Evolutionary conservation across 2,888 invertebrate species (phyloP).

Genomic region (Epistrophe eligans): DNA sequence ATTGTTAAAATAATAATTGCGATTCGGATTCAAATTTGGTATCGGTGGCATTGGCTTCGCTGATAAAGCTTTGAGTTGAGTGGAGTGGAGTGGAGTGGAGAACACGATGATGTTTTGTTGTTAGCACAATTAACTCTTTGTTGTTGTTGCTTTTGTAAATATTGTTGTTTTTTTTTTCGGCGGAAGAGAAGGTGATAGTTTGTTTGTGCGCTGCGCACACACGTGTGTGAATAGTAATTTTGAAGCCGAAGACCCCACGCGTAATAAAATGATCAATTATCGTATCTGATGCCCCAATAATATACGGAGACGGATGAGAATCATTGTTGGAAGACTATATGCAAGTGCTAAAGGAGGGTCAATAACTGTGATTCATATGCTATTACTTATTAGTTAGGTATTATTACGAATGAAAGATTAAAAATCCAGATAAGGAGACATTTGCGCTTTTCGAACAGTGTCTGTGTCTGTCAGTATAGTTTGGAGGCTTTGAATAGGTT

Average conservation of each 20-base stretch:
- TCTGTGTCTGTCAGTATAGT: slow-evolving; percentile 13
- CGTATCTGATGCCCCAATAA: slow-evolving; percentile 9
- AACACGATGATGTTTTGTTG: slow-evolving; percentile 29
- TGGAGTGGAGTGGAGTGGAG: too few species aligned
- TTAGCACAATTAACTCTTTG: slow-evolving; percentile 70
- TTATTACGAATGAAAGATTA: slow-evolving; percentile 47
- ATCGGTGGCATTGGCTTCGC: slow-evolving; percentile 44
- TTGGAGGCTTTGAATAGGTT: slow-evolving; percentile 38
- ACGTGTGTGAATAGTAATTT: slow-evolving; percentile 13
- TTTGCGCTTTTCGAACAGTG: slow-evolving; percentile 43
- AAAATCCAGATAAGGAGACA: slow-evolving; percentile 62
- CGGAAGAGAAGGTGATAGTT: slow-evolving; percentile 3
- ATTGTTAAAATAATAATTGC: slow-evolving; percentile 54
- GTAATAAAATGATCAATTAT: slow-evolving; percentile 2
- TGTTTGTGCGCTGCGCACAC: slow-evolving; percentile 29
- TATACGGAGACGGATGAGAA: background rate
- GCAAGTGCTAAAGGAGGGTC: slow-evolving; percentile 47
- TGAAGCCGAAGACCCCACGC: slow-evolving; percentile 13
- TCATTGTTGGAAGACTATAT: slow-evolving; percentile 1
- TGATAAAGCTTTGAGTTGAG: slow-evolving; percentile 55
- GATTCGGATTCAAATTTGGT: slow-evolving; percentile 68
- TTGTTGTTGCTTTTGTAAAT: slow-evolving; percentile 45
- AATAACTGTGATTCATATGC: slow-evolving; percentile 67
- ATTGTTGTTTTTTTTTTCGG: slow-evolving; percentile 2
- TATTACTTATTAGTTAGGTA: background rate